Conservation (phyloP, 53 echinoderm and acorn worm genomes). For the Arbacia lixula region DNA sequence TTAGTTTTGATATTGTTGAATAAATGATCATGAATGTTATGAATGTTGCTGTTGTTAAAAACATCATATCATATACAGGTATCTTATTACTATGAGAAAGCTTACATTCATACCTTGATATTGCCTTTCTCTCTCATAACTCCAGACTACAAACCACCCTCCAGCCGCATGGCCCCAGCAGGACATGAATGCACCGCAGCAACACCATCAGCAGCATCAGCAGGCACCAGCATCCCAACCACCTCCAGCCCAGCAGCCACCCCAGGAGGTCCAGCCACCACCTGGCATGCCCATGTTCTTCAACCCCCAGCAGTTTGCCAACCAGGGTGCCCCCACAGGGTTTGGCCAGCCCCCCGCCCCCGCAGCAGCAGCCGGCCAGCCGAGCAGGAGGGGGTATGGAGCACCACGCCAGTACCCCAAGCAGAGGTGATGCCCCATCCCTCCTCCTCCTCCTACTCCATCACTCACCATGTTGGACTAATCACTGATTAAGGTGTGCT, state of each 20-base stretch:
- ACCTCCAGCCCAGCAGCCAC: slow-evolving; percentile 35
- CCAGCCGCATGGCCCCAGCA: slow-evolving; percentile 51
- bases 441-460: too few species aligned
- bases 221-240: slow-evolving; percentile 16
- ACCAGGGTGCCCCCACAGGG: slow-evolving; percentile 36
- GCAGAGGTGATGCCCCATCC: slow-evolving; percentile 64
- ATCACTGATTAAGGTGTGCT: too few species aligned
- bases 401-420: slow-evolving; percentile 68
- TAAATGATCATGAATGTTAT: too few species aligned
- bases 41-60: too few species aligned
- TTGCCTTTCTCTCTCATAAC: slow-evolving; percentile 1
- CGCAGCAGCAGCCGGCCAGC: not conserved
- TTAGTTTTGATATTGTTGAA: too few species aligned
- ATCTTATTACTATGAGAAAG: not conserved
- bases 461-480: too few species aligned
- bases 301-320: slow-evolving; percentile 79
- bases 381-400: slow-evolving; percentile 62
- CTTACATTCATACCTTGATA: not conserved
- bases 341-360: not conserved
- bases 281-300: slow-evolving; percentile 80
- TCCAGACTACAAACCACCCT: slow-evolving; percentile 22
- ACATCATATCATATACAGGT: too few species aligned
- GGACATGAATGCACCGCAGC: slow-evolving; percentile 28
- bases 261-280: slow-evolving; percentile 9
- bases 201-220: slow-evolving; percentile 12